Evolutionary conservation across 2,888 invertebrate genomes (phyloP).

Genomic region (Acronicta psi): DNA sequence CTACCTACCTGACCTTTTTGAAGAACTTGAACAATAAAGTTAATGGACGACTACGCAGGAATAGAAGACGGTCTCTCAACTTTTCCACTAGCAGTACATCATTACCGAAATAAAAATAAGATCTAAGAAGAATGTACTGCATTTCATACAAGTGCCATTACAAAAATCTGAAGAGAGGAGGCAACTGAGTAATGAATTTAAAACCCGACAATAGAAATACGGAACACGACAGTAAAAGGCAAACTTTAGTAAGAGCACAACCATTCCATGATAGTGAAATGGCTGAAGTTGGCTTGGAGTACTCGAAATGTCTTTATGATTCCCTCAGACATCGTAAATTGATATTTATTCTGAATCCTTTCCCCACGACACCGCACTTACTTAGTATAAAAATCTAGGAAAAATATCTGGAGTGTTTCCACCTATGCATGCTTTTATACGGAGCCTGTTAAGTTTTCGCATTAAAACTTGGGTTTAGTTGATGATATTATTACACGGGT

Average conservation of each 20-base stretch:
- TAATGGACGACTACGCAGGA: too few species aligned
- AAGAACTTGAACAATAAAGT: not conserved
- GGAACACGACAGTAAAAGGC: slow-evolving; percentile 28
- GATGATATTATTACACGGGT: slow-evolving; percentile 38
- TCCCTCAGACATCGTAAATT: slow-evolving; percentile 72
- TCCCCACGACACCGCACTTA: slow-evolving; percentile 41
- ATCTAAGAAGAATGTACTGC: not conserved
- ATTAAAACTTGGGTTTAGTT: slow-evolving; percentile 49
- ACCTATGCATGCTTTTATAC: slow-evolving; percentile 31
- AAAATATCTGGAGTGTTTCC: slow-evolving; percentile 33
- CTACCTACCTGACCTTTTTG: too few species aligned
- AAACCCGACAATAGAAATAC: slow-evolving; percentile 36
- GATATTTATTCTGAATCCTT: slow-evolving; percentile 73
- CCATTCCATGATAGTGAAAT: slow-evolving; percentile 42
- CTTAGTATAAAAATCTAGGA: slow-evolving; percentile 41
- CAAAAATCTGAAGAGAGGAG: slow-evolving; percentile 4
- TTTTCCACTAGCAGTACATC: too few species aligned
- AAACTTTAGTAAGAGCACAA: slow-evolving; percentile 47
- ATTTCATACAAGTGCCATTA: not conserved
- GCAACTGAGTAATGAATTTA: slow-evolving; percentile 35
- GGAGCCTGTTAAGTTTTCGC: slow-evolving; percentile 49
- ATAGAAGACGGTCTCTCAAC: too few species aligned
- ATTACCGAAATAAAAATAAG: not conserved
- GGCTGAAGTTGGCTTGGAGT: slow-evolving; percentile 64
- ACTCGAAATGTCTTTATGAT: slow-evolving; percentile 76